A percentile compares a stretch with the other conserved stretches of the same genome.
These are phyloP conservation scores for Nomada hirtipes DNA, from an alignment of 2,888 invertebrate genomes.

Conservation along the genomic window DNA sequence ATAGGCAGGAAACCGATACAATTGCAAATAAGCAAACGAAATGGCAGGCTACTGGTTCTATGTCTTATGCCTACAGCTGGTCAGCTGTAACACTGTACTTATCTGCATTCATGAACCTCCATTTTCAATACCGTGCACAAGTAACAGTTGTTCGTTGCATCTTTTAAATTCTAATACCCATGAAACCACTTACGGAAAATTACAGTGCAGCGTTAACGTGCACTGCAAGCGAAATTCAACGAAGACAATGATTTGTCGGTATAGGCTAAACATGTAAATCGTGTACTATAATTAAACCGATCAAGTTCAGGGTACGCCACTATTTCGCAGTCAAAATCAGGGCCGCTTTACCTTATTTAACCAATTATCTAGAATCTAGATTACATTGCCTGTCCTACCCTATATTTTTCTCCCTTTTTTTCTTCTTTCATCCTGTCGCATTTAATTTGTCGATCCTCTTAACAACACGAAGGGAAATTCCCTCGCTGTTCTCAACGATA, in stretches of 20 bases:
- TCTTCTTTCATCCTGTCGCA: neutral
- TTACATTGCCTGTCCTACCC: too few relatives aligned
- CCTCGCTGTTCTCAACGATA: conserved; percentile 54
- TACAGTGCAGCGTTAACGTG: conserved; percentile 4
- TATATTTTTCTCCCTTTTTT: neutral
- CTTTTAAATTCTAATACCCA: conserved; percentile 38
- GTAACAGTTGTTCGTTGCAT: conserved; percentile 25
- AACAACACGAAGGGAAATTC: neutral
- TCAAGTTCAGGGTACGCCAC: neutral
- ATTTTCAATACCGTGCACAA: conserved; percentile 39
- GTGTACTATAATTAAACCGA: conserved; percentile 4
- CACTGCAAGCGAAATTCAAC: neutral
- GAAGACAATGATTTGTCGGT: neutral
- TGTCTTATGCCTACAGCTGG: conserved; percentile 28
- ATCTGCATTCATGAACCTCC: conserved; percentile 47
- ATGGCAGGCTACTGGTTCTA: conserved; percentile 37
- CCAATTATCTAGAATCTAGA: neutral
- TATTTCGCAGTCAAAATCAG: neutral
- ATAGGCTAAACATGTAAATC: neutral
- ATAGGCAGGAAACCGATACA: conserved; percentile 23
- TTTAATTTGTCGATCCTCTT: neutral
- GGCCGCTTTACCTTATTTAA: neutral
- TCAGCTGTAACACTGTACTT: conserved; percentile 29
- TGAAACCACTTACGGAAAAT: conserved; percentile 18
- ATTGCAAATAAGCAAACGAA: conserved; percentile 8